Evolutionary conservation across 2,888 invertebrate species (phyloP), one percentile per base, ranked within the genome.

Genomic region (Eumacrocentrus americanus): DNA sequence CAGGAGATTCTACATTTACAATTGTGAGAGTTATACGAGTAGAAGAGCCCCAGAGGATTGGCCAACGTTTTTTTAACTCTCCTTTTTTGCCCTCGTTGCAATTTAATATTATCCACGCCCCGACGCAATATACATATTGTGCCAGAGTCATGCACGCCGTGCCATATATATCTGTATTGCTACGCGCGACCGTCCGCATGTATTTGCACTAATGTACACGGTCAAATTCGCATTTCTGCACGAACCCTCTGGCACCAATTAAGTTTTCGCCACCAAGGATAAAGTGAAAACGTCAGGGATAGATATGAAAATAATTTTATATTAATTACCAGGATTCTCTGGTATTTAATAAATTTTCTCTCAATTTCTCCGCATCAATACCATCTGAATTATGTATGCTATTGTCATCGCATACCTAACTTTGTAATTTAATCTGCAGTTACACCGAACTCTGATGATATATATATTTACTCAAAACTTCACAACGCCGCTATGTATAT

Each of bases 61-160:
- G 46, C 54, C 52, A 22, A 57, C 23, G 37, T 20, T 47, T 40
- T 35, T 50, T 55, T 44, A 47, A 18, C 20, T 51, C 29, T 37
- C 9, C 47, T 55, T 35, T 29, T 56, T 44, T 18, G 16, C 44
- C 58, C 34, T 53, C 42, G 61, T 61, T 44, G 61, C 53, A 62
- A 63, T 63, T 63, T 63, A 63, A 65, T 62, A 65, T 62, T 62
- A 60, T 29, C 34, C 29, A 50, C 50, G 50, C 50, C 50, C 34
- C 50, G 29, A 50, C 5, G 14, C 29, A 18, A 29, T 18, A 50
- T 50, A 50, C 35, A 35, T 35, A 50, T 50, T 34, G 29, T 50
- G 16, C 35, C 12, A 14, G 7, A n/a, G 29, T 50, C 14, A 12
- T 34, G 29, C 29, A 47, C 25, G 12, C 12, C 23, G 14, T 47